phyloP scores from a whole-genome alignment of 2,888 invertebrate genomes.

The Caenorhabditis plicata region DNA sequence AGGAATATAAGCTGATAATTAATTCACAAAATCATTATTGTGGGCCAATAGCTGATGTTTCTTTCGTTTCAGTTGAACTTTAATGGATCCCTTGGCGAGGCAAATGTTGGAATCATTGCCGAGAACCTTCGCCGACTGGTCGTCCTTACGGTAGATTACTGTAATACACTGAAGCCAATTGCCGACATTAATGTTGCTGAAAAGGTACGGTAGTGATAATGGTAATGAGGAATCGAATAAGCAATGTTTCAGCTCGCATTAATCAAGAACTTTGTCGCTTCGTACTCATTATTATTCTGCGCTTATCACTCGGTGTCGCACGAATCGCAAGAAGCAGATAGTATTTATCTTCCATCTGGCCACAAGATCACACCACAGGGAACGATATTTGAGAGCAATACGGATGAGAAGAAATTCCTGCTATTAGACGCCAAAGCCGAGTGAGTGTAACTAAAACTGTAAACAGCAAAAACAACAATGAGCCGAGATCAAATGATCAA shows the following conservation, averaged over 20 bases:
- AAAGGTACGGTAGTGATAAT: conserved; percentile 39
- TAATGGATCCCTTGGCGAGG: conserved; percentile 35
- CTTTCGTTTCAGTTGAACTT: conserved; percentile 54
- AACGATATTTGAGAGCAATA: conserved; percentile 5
- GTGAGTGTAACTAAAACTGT: conserved; percentile 19
- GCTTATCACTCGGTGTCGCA: conserved; percentile 43
- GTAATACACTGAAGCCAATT: conserved; percentile 62
- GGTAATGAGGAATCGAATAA: neutral
- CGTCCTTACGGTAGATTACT: conserved; percentile 57
- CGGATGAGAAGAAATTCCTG: conserved; percentile 18
- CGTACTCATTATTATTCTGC: conserved; percentile 44
- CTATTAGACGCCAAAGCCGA: conserved; percentile 33
- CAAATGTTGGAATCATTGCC: conserved; percentile 14
- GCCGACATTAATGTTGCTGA: conserved; percentile 55
- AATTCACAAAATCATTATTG: neutral
- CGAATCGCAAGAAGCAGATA: conserved; percentile 24
- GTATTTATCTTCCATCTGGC: conserved; percentile 51
- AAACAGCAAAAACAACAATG: neutral
- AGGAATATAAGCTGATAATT: too few relatives aligned
- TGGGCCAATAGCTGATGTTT: neutral
- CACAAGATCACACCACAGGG: conserved; percentile 18
- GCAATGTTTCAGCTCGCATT: conserved; percentile 44
- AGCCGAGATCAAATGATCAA: too few relatives aligned
- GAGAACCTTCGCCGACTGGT: conserved; percentile 45
- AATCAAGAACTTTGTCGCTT: conserved; percentile 40